Percentiles rank a stretch among this genome's conserved stretches.
phyloP scores from a whole-genome alignment of 1,140 invertebrate genomes.

The Charaxes varanes region DNA sequence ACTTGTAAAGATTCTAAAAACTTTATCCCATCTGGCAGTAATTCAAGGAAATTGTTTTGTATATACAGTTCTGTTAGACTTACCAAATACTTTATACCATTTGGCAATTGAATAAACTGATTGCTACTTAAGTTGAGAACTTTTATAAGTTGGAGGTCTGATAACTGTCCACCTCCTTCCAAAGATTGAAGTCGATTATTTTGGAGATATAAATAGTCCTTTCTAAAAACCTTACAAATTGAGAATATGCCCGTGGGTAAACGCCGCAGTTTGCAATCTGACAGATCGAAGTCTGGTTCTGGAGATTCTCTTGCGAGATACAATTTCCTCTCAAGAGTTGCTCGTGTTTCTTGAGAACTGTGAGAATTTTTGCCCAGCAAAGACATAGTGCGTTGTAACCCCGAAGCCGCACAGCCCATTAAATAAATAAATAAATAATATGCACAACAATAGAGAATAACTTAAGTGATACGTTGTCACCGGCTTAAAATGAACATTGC shows the following conservation, averaged over 20 bases:
- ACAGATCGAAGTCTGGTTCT: slow-evolving; percentile 84
- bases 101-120: slow-evolving; percentile 77
- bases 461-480: slow-evolving; percentile 24
- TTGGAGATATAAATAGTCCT: slow-evolving; percentile 80
- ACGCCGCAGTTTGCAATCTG: slow-evolving; percentile 80
- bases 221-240: slow-evolving; percentile 85
- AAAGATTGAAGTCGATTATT: slow-evolving; percentile 80
- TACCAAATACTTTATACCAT: slow-evolving; percentile 76
- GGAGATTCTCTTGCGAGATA: slow-evolving; percentile 85
- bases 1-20: slow-evolving; percentile 77
- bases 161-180: slow-evolving; percentile 80
- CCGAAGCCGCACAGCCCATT: slow-evolving; percentile 69
- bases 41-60: slow-evolving; percentile 78
- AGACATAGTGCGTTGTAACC: slow-evolving; percentile 55
- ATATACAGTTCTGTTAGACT: slow-evolving; percentile 81
- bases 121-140: slow-evolving; percentile 84
- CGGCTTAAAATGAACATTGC: slow-evolving; percentile 21
- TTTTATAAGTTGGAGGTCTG: slow-evolving; percentile 80
- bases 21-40: slow-evolving; percentile 80
- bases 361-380: slow-evolving; percentile 47
- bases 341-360: slow-evolving; percentile 72
- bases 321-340: slow-evolving; percentile 81
- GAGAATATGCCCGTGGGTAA: slow-evolving; percentile 85
- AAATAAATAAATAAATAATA: slow-evolving; percentile 24
- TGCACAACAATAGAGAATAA: background rate